Base-by-base conservation (phyloP, 2,797 vertebrate genomes). In the Microchirus variegatus region DNA sequence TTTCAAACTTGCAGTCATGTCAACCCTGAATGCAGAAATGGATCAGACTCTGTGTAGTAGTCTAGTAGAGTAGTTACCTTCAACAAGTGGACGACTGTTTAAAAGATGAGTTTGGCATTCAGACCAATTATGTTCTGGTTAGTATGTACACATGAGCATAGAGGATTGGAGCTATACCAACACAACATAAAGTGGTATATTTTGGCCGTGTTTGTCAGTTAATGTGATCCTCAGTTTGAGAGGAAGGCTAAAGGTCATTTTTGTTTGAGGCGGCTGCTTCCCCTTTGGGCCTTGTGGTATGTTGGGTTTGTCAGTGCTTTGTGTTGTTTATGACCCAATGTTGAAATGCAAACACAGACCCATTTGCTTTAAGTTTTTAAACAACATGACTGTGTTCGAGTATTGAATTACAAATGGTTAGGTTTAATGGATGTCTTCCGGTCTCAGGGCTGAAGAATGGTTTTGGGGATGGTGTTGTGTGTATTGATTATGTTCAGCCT, bases 281-380 rank as follows among this genome's bases (percentile, higher is more conserved):
- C 79, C 87, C 80, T 75, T 31, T 59, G 70, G 77, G 79, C 41
- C 45, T 55, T 0, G 13, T 63, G 86, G 80, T 70, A 86, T 84
- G 82, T 65, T 3, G 48, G 68, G 69, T 63, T 80, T 83, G 83
- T 63, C 40, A 11, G 69, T 11, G 52, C 60, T 77, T 81, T 61
- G 70, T 11, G 56, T 53, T 40, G 56, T 73, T 50, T 12, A 4
- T 53, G 73, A 78, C 74, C 79, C n/a, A 13, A 46, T 41, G 74
- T 77, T 76, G 67, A 73, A 18, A 52, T 46, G 43, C 22, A 50
- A 45, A 17, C 71, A 65, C 63, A 67, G 35, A 8, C 63, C 26
- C 50, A 77, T 80, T 77, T 59, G 59, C 52, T 42, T 60, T 59
- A 49, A 36, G 8, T 45, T 50, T 77, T 58, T 44, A 67, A 59